Conservation (phyloP, 2,888 invertebrate species). For the Cantharis flavilabris region DNA sequence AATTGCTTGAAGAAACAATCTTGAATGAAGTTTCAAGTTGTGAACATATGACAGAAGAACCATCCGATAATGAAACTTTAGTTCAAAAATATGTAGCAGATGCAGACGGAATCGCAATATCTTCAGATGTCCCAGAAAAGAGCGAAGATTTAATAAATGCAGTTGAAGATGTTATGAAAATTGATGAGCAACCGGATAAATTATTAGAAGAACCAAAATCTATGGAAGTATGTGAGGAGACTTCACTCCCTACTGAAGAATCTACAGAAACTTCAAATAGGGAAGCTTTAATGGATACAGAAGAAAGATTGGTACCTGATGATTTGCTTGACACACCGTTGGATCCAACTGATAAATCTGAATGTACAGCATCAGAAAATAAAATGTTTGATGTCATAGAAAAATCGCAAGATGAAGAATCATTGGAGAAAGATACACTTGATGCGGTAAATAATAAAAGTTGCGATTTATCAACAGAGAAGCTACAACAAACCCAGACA, state of each 20-base stretch:
- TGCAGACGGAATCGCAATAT: neutral
- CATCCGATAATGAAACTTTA: neutral
- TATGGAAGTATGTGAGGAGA: neutral
- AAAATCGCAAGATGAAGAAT: neutral
- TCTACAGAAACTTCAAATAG: neutral
- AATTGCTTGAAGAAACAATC: neutral
- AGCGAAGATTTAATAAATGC: neutral
- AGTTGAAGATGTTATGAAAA: neutral
- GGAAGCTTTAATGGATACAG: neutral
- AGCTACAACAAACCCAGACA: neutral
- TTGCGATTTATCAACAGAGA: neutral
- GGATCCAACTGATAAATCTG: constrained; percentile 3
- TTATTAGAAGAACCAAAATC: neutral
- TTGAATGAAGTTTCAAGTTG: too few relatives aligned
- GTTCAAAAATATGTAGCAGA: neutral
- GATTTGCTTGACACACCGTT: neutral
- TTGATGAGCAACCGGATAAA: neutral
- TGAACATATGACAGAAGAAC: neutral
- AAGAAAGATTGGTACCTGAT: neutral
- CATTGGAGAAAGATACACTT: constrained; percentile 35
- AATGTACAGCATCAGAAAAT: neutral
- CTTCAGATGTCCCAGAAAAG: neutral
- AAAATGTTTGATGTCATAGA: neutral
- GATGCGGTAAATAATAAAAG: neutral
- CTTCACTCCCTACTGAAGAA: neutral